Evolutionary conservation across 2,113 vertebrate genomes (phyloP).

Genomic region (Mus pahari): DNA sequence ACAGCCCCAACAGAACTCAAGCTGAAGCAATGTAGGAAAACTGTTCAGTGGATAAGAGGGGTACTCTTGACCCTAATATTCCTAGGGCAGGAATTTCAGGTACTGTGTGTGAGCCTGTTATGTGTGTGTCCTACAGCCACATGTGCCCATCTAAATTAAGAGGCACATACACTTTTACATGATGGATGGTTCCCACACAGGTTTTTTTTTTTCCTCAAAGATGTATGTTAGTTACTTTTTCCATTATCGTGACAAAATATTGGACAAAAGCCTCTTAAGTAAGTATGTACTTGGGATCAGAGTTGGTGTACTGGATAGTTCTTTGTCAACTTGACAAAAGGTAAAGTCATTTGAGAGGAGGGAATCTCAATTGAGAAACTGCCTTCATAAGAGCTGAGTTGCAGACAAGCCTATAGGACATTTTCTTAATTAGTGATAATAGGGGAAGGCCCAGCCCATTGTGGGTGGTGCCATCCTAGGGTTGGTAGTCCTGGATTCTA

Average conservation of each 20-base stretch:
- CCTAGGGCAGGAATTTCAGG: no score
- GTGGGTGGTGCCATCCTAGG: not conserved
- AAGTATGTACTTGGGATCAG: no score
- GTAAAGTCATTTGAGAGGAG: not conserved
- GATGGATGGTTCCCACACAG: not conserved
- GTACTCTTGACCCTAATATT: rapidly evolving
- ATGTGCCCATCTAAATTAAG: not conserved
- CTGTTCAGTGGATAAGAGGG: not conserved
- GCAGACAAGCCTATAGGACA: not conserved
- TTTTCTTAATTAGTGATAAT: not conserved
- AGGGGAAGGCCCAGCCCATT: not conserved
- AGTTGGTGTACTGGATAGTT: not conserved
- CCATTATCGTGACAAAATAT: not conserved
- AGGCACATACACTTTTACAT: not conserved
- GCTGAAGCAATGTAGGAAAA: not conserved
- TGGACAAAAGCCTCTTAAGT: not conserved
- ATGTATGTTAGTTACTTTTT: not conserved
- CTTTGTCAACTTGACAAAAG: not conserved
- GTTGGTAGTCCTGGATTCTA: not conserved
- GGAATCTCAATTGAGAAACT: not conserved
- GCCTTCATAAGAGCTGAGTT: not conserved
- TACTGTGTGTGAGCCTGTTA: not conserved
- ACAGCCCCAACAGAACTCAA: not conserved
- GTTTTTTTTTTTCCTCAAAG: not conserved
- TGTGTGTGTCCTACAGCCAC: not conserved